Evolutionary conservation across 1,140 invertebrate genomes (phyloP), one percentile per base, ranked within the genome.

Genomic region (Oscheius sp.): DNA sequence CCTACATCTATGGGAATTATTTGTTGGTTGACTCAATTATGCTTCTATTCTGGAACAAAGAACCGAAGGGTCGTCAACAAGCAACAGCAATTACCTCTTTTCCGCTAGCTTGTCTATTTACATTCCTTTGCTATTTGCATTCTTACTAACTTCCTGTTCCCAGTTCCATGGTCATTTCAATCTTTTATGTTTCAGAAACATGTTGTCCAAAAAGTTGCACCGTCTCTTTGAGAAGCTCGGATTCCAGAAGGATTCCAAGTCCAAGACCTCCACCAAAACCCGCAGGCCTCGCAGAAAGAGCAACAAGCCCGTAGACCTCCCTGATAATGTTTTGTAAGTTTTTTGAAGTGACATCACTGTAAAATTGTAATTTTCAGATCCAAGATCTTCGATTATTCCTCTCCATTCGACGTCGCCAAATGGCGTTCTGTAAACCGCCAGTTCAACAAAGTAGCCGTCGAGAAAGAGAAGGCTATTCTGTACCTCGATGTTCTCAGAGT

Each of bases 331-430:
- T 13, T 23, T 55, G 49, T 55, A 23, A 55, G 49, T 55, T 4
- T 20, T 20, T 20, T 13, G 7, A 4, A 7, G 4, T 4, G 15
- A 23, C 7, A 15, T 23, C 49, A 55, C 7, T 42, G 4, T 20
- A 20, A 26, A 55, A 7, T 26, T 20, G 28, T 10, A n/a, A n/a
- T 4, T 68, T 68, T 59, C 52, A 68, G 67, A 35, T 49, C 52
- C 10, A 68, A 68, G 20, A 68, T 68, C 20, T 35, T 68, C 34
- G 67, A 68, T 23, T 20, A 68, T 31, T 55, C 55, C 32, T 68
- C 67, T 61, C 67, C 67, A 36, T 68, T 59, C 15, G 67, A 68
- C 23, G 49, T 49, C 1, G 67, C 55, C 20, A 68, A 68, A 68
- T 58, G 52, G 67, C 52, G 67, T 35, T 32, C 49, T 4, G 52